These are phyloP conservation scores for Heliconius eleuchia DNA, from an alignment of 1,140 invertebrate species.

Conservation along the genomic window DNA sequence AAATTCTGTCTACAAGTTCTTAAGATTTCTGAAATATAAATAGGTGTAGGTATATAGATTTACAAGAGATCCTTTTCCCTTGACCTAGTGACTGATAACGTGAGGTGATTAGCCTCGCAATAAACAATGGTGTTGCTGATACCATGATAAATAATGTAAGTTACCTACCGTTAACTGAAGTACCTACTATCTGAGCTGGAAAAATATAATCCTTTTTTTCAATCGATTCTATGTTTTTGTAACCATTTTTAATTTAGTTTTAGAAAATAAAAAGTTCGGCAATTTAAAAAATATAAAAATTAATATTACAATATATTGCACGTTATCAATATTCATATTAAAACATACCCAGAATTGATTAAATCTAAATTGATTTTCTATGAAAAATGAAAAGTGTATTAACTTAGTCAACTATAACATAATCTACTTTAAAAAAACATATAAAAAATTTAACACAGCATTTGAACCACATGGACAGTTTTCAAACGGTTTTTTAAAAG, in stretches of 20 bases:
- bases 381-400: neutral
- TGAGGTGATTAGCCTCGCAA: neutral
- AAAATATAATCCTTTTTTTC: neutral
- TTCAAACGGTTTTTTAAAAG: too few relatives aligned
- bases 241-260: too few relatives aligned
- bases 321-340: neutral
- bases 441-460: too few relatives aligned
- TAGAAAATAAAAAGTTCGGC: too few relatives aligned
- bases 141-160: neutral
- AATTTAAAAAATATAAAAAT: neutral
- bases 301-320: neutral
- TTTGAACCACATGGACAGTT: too few relatives aligned
- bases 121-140: neutral
- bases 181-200: neutral
- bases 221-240: neutral
- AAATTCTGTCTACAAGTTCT: neutral
- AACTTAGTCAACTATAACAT: too few relatives aligned
- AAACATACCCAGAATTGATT: neutral
- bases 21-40: neutral
- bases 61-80: neutral
- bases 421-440: too few relatives aligned
- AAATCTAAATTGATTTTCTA: constrained; percentile 12
- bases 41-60: too few relatives aligned
- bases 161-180: neutral
- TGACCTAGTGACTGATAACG: neutral